phyloP scores from a whole-genome alignment of 2,797 vertebrate genomes.

The Lacerta viridis region DNA sequence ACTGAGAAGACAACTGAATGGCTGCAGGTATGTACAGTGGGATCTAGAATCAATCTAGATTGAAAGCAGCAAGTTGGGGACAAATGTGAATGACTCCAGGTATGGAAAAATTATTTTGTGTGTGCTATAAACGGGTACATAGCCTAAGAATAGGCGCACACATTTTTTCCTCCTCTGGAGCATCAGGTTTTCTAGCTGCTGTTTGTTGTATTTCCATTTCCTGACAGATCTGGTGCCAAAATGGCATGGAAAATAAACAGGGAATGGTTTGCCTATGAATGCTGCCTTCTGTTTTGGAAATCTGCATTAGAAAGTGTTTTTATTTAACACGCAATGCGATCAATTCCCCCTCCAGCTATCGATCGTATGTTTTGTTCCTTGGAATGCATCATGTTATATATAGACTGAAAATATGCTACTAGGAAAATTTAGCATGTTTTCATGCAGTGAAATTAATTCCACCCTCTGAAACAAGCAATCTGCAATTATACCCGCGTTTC shows the following conservation, averaged over 20 bases:
- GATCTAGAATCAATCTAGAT: no score
- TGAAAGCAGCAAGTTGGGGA: no score
- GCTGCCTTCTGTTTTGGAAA: slow-evolving; percentile 23
- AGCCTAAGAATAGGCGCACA: no score
- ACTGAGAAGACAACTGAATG: no score
- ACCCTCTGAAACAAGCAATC: slow-evolving; percentile 36
- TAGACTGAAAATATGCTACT: slow-evolving; percentile 8
- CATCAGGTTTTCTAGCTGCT: slow-evolving; percentile 57
- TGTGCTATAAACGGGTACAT: no score
- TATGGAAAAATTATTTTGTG: no score
- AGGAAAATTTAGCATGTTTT: slow-evolving; percentile 26
- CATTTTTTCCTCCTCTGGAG: slow-evolving; percentile 27
- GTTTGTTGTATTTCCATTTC: slow-evolving; percentile 14
- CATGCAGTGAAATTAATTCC: slow-evolving; percentile 42
- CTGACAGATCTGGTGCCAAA: slow-evolving; percentile 39
- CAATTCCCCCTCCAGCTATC: slow-evolving; percentile 2
- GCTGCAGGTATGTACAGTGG: no score
- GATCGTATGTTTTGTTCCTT: slow-evolving; percentile 33
- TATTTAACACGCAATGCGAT: neutral
- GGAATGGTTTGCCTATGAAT: slow-evolving; percentile 34
- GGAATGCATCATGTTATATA: slow-evolving; percentile 32
- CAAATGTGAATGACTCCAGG: no score
- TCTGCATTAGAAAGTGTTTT: neutral
- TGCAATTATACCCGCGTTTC: slow-evolving; percentile 42
- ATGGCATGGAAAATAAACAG: slow-evolving; percentile 29